Evolutionary conservation across 2,797 vertebrate genomes (phyloP).

Genomic region (Chelidonichthys spinosus): DNA sequence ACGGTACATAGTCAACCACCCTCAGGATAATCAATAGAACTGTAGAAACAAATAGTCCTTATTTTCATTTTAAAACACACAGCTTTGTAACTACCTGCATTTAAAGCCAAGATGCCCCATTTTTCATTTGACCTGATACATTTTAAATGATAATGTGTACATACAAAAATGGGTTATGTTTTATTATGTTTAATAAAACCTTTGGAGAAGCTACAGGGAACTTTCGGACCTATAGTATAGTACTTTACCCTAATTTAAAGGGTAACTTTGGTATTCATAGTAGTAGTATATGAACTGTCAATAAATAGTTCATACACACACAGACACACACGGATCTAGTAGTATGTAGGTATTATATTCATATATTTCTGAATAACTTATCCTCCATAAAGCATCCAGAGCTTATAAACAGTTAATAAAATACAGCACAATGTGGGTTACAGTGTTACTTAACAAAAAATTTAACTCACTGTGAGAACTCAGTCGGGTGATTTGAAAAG

Average conservation of each 20-base stretch:
- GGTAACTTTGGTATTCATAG: too few species aligned
- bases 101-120: neutral
- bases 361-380: neutral
- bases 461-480: slow-evolving; percentile 5
- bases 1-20: too few species aligned
- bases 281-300: too few species aligned
- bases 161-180: too few species aligned
- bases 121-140: too few species aligned
- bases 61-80: neutral
- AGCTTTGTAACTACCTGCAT: neutral
- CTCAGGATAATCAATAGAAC: neutral
- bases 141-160: neutral
- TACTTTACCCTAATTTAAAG: too few species aligned
- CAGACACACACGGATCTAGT: too few species aligned
- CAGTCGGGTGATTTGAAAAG: slow-evolving; percentile 11
- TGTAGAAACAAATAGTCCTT: neutral
- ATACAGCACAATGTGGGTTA: neutral
- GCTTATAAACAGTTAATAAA: neutral
- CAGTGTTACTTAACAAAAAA: neutral
- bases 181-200: too few species aligned
- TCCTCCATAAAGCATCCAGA: neutral
- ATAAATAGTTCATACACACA: too few species aligned
- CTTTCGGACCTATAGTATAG: too few species aligned
- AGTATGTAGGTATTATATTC: too few species aligned
- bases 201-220: too few species aligned